A percentile compares a stretch with the other conserved stretches of the same genome.
phyloP scores from a whole-genome alignment of 2,113 vertebrate species.

The Tichodroma muraria region DNA sequence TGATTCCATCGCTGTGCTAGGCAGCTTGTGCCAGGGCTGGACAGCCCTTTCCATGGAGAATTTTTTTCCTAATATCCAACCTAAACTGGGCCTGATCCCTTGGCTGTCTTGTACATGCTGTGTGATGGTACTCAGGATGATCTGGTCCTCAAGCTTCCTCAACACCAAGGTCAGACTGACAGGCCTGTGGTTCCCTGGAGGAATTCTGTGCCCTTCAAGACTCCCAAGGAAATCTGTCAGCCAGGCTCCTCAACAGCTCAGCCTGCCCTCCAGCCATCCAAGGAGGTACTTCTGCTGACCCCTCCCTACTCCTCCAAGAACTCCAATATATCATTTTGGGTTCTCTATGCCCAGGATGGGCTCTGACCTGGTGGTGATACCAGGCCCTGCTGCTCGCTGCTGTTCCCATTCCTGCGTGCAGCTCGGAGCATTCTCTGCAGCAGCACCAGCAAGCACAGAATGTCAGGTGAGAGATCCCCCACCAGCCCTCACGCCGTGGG shows the following conservation, averaged over 20 bases:
- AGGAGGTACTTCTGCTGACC: background rate
- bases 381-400: background rate
- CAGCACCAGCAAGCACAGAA: background rate
- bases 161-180: background rate
- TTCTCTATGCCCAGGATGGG: background rate
- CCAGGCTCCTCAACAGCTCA: background rate
- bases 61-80: background rate
- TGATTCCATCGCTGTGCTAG: background rate
- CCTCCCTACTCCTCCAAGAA: background rate
- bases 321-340: no score
- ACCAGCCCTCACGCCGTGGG: background rate
- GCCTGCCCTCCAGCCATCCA: background rate
- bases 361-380: background rate
- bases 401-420: background rate
- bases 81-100: background rate
- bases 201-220: background rate
- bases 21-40: background rate
- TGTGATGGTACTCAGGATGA: background rate
- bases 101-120: background rate
- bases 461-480: background rate
- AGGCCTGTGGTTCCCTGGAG: background rate
- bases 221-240: background rate
- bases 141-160: no score
- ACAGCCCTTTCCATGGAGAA: background rate
- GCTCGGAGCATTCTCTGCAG: background rate